A percentile compares a stretch with the other conserved stretches of the same genome.
These are phyloP conservation scores for Eupsittula cactorum DNA, from an alignment of 2,113 vertebrate species.

Conservation along the genomic window DNA sequence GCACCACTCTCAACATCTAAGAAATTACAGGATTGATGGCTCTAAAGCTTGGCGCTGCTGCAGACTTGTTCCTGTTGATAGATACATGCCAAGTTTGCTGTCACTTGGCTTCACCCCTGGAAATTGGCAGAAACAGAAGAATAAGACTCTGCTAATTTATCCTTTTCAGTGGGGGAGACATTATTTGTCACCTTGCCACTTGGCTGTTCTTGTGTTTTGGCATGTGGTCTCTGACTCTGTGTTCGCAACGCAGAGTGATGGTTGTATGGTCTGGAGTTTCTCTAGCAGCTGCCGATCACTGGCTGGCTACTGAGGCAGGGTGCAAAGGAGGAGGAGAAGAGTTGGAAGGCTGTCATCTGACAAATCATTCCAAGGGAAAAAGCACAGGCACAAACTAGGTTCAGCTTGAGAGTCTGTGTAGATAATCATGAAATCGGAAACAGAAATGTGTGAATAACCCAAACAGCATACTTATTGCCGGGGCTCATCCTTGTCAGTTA, in stretches of 20 bases:
- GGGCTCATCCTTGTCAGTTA: background rate
- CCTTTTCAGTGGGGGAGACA: conserved; percentile 19
- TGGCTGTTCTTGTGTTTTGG: conserved; percentile 17
- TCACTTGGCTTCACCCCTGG: conserved; percentile 41
- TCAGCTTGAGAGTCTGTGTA: background rate
- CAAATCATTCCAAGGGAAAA: background rate
- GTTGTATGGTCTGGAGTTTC: background rate
- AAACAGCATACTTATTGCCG: background rate
- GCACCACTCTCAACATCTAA: background rate
- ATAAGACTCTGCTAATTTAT: conserved; percentile 49
- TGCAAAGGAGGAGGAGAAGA: background rate
- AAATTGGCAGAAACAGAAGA: background rate
- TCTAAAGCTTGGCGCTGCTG: background rate
- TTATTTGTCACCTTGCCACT: conserved; percentile 32
- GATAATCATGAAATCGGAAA: background rate
- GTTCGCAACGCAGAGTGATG: background rate
- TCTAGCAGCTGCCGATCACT: background rate
- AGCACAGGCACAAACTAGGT: background rate
- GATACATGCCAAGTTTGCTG: background rate
- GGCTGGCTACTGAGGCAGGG: background rate
- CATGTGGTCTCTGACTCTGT: background rate
- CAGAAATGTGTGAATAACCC: background rate
- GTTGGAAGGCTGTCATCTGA: background rate
- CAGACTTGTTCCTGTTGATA: background rate
- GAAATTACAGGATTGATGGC: background rate